Conservation (phyloP, 2,797 vertebrate genomes). For the Leptodactylus fallax region DNA sequence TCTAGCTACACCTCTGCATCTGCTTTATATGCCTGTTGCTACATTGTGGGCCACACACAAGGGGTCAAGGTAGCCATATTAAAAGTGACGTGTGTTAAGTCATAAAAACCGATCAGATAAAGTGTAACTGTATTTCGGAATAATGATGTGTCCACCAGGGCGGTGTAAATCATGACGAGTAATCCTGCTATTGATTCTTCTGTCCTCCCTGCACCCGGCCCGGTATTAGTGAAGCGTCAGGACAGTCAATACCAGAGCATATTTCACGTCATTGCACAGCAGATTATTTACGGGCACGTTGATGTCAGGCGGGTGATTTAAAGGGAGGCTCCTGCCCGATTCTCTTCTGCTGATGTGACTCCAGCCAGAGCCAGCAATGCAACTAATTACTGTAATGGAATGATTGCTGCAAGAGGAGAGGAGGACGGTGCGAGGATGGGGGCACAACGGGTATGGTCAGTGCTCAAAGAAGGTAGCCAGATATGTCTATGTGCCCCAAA, state of each 20-base stretch:
- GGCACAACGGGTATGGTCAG: too few species aligned
- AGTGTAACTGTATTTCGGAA: neutral
- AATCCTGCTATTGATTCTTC: conserved; percentile 15
- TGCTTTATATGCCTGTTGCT: too few species aligned
- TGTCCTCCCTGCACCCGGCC: neutral
- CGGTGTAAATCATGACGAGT: neutral
- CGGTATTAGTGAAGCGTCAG: neutral
- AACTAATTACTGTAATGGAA: conserved; percentile 50
- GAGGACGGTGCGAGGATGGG: neutral
- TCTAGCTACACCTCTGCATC: too few species aligned
- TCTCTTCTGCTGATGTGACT: conserved; percentile 24
- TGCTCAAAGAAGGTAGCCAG: too few species aligned
- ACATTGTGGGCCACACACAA: too few species aligned
- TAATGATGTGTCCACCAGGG: neutral
- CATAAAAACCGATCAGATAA: neutral
- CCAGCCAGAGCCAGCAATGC: neutral
- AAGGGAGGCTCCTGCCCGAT: conserved; percentile 1
- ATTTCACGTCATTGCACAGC: neutral
- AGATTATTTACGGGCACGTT: conserved; percentile 5
- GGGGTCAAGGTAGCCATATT: too few species aligned
- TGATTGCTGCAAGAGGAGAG: neutral
- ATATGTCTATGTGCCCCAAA: too few species aligned
- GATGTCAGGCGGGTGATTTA: conserved; percentile 46
- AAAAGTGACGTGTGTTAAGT: neutral
- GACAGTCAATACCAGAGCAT: neutral